Evolutionary conservation across 2,888 invertebrate species (phyloP).

Genomic region (Hypolimnas misippus): DNA sequence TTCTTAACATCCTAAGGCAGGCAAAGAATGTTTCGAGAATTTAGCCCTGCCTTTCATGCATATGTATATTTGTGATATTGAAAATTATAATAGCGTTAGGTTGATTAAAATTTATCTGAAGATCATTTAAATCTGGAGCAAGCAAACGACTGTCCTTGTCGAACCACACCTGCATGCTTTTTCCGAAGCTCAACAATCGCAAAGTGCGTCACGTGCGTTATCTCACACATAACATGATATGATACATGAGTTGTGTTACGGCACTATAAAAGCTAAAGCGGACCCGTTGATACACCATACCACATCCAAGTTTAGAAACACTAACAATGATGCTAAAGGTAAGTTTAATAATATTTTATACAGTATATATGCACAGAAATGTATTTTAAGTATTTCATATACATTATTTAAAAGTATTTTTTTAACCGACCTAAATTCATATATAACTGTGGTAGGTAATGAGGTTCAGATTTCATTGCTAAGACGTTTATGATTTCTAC

Average conservation of each 20-base stretch:
- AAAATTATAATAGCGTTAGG: no score
- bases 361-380: background rate
- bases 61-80: no score
- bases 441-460: no score
- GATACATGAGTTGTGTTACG: conserved; percentile 39
- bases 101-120: no score
- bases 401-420: no score
- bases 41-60: no score
- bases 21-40: no score
- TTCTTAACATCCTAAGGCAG: no score
- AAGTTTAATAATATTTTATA: conserved; percentile 48
- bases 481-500: no score
- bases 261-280: conserved; percentile 68
- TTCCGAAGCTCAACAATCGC: conserved; percentile 42
- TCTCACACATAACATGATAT: conserved; percentile 47
- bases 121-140: background rate
- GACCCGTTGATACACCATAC: conserved; percentile 54
- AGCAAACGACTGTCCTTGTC: background rate
- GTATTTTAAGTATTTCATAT: no score
- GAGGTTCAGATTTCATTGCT: no score
- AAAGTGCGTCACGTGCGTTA: conserved; percentile 51
- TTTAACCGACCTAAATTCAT: no score
- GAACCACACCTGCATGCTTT: conserved; percentile 43
- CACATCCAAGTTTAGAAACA: conserved; percentile 58
- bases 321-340: conserved; percentile 72